A percentile compares a stretch with the other conserved stretches of the same genome.
Evolutionary conservation across 2,113 vertebrate species (phyloP).

Genomic region (Callipepla californica): DNA sequence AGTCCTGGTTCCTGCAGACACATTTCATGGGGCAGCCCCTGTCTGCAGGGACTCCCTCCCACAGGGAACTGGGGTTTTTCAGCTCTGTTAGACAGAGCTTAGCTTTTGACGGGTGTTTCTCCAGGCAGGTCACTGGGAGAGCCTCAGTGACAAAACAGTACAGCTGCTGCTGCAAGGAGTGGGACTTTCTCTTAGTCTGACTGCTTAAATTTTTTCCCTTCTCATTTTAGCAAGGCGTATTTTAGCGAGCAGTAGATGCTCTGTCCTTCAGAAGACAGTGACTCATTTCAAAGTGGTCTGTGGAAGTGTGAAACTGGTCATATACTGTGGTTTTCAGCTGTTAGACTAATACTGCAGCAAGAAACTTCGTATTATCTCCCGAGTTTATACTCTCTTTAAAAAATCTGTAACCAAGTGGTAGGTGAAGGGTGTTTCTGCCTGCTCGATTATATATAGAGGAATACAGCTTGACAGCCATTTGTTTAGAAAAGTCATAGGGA

Average conservation of each 20-base stretch:
- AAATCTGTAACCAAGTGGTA: neutral
- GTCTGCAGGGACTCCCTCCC: neutral
- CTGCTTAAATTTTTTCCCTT: neutral
- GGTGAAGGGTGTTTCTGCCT: neutral
- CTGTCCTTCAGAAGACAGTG: neutral
- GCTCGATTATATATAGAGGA: neutral
- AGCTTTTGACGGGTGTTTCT: neutral
- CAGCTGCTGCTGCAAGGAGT: neutral
- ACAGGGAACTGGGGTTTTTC: neutral
- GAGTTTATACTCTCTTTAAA: neutral
- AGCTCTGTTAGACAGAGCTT: no score
- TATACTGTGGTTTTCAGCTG: neutral
- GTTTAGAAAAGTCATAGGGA: neutral
- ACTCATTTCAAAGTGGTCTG: neutral
- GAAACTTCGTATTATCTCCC: neutral
- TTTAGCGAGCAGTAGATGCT: no score
- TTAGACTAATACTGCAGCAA: neutral
- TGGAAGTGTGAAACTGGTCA: no score
- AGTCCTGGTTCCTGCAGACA: accelerated
- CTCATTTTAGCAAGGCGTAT: no score
- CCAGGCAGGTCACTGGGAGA: neutral
- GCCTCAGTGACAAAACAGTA: no score
- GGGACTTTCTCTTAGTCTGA: neutral
- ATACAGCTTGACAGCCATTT: neutral
- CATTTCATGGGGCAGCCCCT: neutral